phyloP scores from a whole-genome alignment of 2,888 invertebrate species.

The Ophonus ardosiacus region DNA sequence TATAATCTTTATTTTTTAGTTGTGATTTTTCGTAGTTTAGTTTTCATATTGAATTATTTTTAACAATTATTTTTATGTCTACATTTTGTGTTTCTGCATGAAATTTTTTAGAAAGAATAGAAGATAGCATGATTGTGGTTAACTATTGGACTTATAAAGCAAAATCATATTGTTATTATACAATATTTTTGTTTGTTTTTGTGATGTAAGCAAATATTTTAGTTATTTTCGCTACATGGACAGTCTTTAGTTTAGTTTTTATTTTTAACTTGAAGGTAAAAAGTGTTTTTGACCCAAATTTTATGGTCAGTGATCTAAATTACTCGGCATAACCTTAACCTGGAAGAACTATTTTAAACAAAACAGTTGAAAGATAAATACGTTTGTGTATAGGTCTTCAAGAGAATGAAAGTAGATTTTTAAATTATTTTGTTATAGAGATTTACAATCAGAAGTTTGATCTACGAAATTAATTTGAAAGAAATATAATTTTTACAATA shows the following conservation, averaged over 20 bases:
- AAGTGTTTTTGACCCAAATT: background rate
- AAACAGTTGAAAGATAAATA: constrained; percentile 3
- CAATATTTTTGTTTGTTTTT: too few relatives aligned
- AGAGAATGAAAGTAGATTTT: background rate
- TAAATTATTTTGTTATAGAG: too few relatives aligned
- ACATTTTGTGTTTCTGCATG: constrained; percentile 20
- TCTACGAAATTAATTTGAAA: too few relatives aligned
- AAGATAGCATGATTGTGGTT: constrained; percentile 3
- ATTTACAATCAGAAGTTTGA: too few relatives aligned
- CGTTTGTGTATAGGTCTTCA: background rate
- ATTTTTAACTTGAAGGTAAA: background rate
- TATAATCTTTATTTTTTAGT: background rate
- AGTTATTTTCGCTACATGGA: background rate
- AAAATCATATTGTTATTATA: background rate
- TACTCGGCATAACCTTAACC: background rate
- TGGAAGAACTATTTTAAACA: background rate
- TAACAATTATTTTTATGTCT: constrained; percentile 9
- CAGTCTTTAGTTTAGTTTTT: background rate
- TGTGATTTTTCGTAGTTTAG: constrained; percentile 15
- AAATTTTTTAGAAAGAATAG: background rate
- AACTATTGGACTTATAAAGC: background rate
- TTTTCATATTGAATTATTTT: constrained; percentile 1
- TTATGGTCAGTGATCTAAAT: background rate
- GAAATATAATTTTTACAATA: too few relatives aligned
- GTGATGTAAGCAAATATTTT: background rate